Conservation (phyloP, 2,113 vertebrate species). For the Shinisaurus crocodilurus region DNA sequence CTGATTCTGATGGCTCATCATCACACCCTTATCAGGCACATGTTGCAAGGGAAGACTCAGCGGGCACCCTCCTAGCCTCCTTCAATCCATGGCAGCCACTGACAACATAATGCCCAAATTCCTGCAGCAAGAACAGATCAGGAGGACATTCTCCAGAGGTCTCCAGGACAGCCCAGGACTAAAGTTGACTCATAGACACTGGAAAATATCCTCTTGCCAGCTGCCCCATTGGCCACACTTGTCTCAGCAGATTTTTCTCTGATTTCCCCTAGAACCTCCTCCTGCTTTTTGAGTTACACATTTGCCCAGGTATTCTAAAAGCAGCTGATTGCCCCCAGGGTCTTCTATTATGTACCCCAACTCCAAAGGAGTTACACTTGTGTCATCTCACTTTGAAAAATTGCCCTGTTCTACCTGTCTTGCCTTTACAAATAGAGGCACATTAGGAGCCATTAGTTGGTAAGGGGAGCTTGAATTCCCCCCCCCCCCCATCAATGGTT, state of each 20-base stretch:
- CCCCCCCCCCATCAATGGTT: conserved; percentile 17
- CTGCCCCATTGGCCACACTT: background rate
- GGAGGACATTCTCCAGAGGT: background rate
- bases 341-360: background rate
- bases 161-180: background rate
- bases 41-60: background rate
- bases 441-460: conserved; percentile 21
- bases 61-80: background rate
- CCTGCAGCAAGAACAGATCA: background rate
- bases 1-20: background rate
- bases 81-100: background rate
- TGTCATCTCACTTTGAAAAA: conserved; percentile 38
- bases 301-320: fast-evolving
- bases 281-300: background rate
- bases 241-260: background rate
- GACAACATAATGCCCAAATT: background rate
- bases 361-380: fast-evolving
- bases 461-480: conserved; percentile 41
- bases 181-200: background rate
- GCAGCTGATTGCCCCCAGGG: background rate
- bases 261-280: background rate
- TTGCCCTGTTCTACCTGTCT: conserved; percentile 51
- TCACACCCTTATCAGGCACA: background rate
- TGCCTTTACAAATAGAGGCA: conserved; percentile 51
- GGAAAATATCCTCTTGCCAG: background rate